A percentile compares a stretch with the other conserved stretches of the same genome.
Conservation (phyloP, 2,797 vertebrate genomes). For the Xenops minutus region DNA sequence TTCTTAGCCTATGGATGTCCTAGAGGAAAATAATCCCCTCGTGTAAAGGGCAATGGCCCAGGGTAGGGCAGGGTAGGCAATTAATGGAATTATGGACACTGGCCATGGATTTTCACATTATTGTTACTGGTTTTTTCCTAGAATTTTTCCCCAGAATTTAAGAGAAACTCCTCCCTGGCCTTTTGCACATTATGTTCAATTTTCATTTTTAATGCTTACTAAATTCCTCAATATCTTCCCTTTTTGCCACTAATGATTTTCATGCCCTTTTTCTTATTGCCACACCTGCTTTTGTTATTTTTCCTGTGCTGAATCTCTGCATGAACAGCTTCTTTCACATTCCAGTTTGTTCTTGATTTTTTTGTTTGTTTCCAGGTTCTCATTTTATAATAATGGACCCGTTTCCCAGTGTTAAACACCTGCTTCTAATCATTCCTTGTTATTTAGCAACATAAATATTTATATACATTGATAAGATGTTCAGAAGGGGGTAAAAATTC, state of each 20-base stretch:
- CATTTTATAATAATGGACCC: background rate
- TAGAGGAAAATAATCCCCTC: background rate
- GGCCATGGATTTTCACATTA: conserved; percentile 30
- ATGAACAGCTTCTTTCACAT: conserved; percentile 8
- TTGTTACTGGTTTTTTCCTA: background rate
- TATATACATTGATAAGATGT: background rate
- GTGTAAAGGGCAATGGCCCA: background rate
- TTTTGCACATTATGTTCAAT: background rate
- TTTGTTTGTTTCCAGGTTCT: background rate
- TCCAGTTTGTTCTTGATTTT: background rate
- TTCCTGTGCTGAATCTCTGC: conserved; percentile 3
- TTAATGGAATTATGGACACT: background rate
- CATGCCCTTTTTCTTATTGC: conserved; percentile 3
- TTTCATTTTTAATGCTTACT: background rate
- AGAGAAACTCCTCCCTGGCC: background rate
- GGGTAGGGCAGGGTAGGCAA: background rate
- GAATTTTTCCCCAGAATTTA: background rate
- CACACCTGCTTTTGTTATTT: background rate
- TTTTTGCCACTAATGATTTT: background rate
- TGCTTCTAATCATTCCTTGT: background rate
- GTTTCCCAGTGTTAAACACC: background rate
- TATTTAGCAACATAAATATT: background rate
- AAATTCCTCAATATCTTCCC: background rate
- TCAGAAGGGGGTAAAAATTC: background rate
- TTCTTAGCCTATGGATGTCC: background rate